Base-by-base conservation (phyloP, 2,888 invertebrate genomes). In the Eupithecia subfuscata region DNA sequence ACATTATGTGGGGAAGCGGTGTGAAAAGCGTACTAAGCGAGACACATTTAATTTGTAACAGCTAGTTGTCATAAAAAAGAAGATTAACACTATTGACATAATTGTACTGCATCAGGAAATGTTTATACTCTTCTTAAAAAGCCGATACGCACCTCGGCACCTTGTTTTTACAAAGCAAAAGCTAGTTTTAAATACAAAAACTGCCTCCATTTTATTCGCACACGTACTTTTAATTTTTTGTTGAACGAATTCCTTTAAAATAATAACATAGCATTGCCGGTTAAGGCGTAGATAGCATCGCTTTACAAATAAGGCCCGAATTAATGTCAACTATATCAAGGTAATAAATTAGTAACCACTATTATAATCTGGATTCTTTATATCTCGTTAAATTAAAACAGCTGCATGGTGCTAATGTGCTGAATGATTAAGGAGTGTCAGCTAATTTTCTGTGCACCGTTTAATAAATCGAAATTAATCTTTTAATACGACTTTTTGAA, bases 131-230 rank as follows among this genome's bases (percentile, higher is more conserved):
- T 30, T 45, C 45, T 25, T 45, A 69, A 37, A 64, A 34, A 45
- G 67, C 52, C 25, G 25, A 7, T 1, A 9, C 60, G 40, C 69
- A 63, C 52, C 52, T 65, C 70, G 64, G 34, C 65, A 70, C 56
- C 68, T 63, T 14, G n/a, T 22, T 48, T 52, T 56, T 45, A 71
- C 64, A 71, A 71, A 43, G 64, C 71, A 45, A 67, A 71, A 74
- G 71, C 71, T 60, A 74, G 71, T 76, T 74, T 56, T 60, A 30
- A 77, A 76, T 74, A 72, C 37, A 70, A 70, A 74, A 72, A 70
- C 70, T 48, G 69, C 25, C 14, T 68, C 12, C 67, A 63, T 77
- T 74, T 71, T 63, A 72, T 70, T 22, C 70, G 22, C 73, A 74
- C 74, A 71, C 65, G 71, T 72, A 56, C n/a, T 60, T 69, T 45